Evolutionary conservation across 2,888 invertebrate species (phyloP).

Genomic region (Brassicogethes aeneus): DNA sequence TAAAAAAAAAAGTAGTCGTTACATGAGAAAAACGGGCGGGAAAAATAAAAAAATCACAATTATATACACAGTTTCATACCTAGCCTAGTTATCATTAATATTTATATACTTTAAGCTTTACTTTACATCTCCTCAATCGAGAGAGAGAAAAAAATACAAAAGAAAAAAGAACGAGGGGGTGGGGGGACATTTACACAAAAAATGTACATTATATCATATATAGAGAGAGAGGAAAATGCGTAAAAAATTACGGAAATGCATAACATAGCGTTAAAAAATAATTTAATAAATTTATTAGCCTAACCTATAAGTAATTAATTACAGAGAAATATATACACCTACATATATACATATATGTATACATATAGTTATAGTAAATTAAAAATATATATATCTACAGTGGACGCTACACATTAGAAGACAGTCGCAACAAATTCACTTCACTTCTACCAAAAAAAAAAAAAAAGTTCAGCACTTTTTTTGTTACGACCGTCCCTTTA

Average conservation of each 20-base stretch:
- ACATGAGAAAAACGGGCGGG: constrained; percentile 8
- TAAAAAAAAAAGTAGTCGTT: neutral
- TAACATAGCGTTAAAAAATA: constrained; percentile 10
- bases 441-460: too few species aligned
- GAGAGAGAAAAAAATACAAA: constrained; percentile 6
- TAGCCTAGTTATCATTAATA: too few species aligned
- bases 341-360: too few species aligned
- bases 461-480: too few species aligned
- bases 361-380: constrained; percentile 1
- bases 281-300: constrained; percentile 7
- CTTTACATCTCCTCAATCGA: constrained; percentile 29
- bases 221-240: constrained; percentile 4
- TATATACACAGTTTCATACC: constrained; percentile 32
- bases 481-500: too few species aligned
- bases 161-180: neutral
- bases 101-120: constrained; percentile 23
- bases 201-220: constrained; percentile 1
- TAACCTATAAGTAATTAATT: neutral
- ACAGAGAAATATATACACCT: neutral
- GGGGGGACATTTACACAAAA: constrained; percentile 13
- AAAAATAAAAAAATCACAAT: constrained; percentile 37
- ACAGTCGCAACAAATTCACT: too few species aligned
- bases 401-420: constrained; percentile 1
- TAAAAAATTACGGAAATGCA: constrained; percentile 7
- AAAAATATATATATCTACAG: neutral